These are phyloP conservation scores for Caenorhabditis sinica DNA, from an alignment of 2,888 invertebrate genomes.

Conservation along the genomic window DNA sequence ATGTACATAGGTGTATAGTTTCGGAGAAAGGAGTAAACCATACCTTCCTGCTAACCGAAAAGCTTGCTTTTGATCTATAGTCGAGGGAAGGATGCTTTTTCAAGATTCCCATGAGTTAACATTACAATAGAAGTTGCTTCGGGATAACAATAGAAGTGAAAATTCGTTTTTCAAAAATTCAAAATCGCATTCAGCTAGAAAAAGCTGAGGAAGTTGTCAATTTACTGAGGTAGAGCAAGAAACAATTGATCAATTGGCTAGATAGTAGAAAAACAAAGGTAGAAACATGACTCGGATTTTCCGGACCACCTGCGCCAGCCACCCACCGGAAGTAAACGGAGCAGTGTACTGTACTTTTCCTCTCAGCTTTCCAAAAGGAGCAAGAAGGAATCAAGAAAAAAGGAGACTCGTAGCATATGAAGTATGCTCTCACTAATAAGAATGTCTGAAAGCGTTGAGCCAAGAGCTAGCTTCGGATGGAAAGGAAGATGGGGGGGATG, in stretches of 20 bases:
- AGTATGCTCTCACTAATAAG: constrained; percentile 42
- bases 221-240: not conserved
- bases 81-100: not conserved
- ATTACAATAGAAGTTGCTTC: constrained; percentile 25
- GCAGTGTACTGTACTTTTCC: not conserved
- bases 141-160: constrained; percentile 17
- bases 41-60: not conserved
- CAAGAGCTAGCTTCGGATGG: constrained; percentile 4
- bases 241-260: not conserved
- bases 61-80: constrained; percentile 20
- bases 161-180: too few relatives aligned
- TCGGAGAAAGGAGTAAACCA: constrained; percentile 28
- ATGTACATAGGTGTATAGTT: constrained; percentile 62
- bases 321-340: constrained; percentile 23
- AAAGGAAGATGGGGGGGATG: constrained; percentile 23
- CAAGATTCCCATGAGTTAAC: not conserved
- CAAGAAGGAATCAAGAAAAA: not conserved
- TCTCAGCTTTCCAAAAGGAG: not conserved
- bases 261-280: constrained; percentile 24
- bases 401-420: too few relatives aligned
- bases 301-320: constrained; percentile 54
- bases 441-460: constrained; percentile 33
- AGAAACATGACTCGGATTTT: constrained; percentile 41
- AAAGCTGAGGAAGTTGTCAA: not conserved
- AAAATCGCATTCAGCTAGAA: not conserved